Conservation (phyloP, 2,888 invertebrate species). For the Ennomos erosarius region DNA sequence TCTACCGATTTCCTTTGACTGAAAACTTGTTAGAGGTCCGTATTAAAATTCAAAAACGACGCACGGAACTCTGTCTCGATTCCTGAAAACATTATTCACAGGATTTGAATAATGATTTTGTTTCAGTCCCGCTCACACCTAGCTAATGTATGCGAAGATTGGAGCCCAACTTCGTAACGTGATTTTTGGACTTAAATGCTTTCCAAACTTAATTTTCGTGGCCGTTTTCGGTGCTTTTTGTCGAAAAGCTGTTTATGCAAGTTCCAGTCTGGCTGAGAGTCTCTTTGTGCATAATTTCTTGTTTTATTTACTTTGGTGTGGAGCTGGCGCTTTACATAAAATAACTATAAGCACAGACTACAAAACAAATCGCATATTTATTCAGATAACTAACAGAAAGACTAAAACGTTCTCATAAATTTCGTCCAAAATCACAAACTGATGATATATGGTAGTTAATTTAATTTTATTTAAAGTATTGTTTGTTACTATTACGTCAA, state of each 20-base stretch:
- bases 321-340: slow-evolving; percentile 31
- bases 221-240: slow-evolving; percentile 57
- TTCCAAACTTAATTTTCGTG: slow-evolving; percentile 75
- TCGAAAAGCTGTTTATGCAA: slow-evolving; percentile 60
- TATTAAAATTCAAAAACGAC: slow-evolving; percentile 86
- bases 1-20: slow-evolving; percentile 81
- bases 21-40: slow-evolving; percentile 82
- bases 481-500: too few species aligned
- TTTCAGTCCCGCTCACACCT: slow-evolving; percentile 74
- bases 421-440: neutral
- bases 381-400: too few species aligned
- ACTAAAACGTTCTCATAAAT: neutral
- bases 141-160: slow-evolving; percentile 80
- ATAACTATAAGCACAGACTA: neutral
- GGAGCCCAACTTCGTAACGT: slow-evolving; percentile 70
- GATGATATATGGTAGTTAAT: neutral
- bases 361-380: too few species aligned
- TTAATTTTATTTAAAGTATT: too few species aligned
- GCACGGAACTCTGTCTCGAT: slow-evolving; percentile 77
- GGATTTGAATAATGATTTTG: slow-evolving; percentile 85
- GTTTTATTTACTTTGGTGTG: slow-evolving; percentile 32
- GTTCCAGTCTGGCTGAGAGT: slow-evolving; percentile 29
- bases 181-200: slow-evolving; percentile 83
- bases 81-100: slow-evolving; percentile 83
- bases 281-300: slow-evolving; percentile 42